A percentile compares a stretch with the other conserved stretches of the same genome.
phyloP scores from a whole-genome alignment of 2,888 invertebrate species.

The Oligia latruncula region DNA sequence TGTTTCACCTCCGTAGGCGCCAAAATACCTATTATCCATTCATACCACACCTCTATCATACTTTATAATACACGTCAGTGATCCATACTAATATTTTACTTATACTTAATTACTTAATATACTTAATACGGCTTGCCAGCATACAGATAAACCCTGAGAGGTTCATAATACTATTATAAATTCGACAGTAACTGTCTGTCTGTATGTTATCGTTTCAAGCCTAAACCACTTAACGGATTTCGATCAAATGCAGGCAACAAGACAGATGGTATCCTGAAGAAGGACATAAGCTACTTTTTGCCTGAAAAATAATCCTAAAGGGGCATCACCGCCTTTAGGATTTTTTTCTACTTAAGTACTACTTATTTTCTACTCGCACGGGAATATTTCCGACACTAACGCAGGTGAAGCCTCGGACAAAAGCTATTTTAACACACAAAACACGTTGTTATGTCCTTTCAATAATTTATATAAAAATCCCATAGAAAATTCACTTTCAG shows the following conservation, averaged over 20 bases:
- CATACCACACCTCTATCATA: too few species aligned
- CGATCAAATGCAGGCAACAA: neutral
- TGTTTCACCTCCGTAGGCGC: neutral
- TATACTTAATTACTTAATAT: neutral
- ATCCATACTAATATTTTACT: too few species aligned
- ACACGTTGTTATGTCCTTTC: neutral
- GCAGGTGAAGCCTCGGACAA: too few species aligned
- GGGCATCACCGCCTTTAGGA: too few species aligned
- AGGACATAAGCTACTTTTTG: neutral
- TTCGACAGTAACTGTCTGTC: neutral
- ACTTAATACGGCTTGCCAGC: neutral
- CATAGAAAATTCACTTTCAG: neutral
- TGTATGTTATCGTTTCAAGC: neutral
- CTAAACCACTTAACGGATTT: neutral
- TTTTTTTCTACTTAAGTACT: too few species aligned
- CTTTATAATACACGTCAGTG: too few species aligned
- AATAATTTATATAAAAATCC: neutral
- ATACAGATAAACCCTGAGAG: too few species aligned
- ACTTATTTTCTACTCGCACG: too few species aligned
- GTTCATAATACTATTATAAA: neutral
- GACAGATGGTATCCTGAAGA: neutral
- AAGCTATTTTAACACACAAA: too few species aligned
- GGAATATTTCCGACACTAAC: neutral
- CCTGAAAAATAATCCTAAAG: neutral
- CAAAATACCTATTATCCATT: neutral